Evolutionary conservation across 2,113 vertebrate species (phyloP).

Genomic region (Lonchura striata): DNA sequence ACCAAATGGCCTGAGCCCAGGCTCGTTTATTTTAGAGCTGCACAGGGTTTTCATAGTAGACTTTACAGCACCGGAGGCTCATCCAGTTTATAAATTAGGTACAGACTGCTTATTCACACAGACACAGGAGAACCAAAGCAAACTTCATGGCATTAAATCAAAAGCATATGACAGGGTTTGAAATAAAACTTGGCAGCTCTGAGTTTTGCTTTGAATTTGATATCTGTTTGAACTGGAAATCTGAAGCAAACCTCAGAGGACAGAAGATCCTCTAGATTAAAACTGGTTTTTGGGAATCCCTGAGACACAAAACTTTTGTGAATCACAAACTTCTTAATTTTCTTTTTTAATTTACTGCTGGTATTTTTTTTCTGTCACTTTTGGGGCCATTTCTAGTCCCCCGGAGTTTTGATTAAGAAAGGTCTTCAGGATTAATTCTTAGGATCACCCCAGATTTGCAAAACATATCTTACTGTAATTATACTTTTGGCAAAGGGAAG

Average conservation of each 20-base stretch:
- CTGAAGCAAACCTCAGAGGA: constrained; percentile 18
- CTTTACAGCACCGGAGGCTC: background rate
- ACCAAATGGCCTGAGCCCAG: background rate
- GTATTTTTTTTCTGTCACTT: background rate
- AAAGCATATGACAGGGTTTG: background rate
- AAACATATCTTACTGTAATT: background rate
- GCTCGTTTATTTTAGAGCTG: background rate
- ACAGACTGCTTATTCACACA: background rate
- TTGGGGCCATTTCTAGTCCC: background rate
- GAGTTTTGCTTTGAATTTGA: constrained; percentile 23
- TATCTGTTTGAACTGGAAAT: constrained; percentile 32
- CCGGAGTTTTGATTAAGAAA: background rate
- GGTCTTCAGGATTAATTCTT: background rate
- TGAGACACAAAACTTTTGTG: background rate
- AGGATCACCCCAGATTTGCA: background rate
- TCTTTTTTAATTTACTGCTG: background rate
- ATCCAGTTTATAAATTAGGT: background rate
- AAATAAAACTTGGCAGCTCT: background rate
- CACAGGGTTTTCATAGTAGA: background rate
- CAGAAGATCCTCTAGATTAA: background rate
- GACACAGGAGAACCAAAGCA: background rate
- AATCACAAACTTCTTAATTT: background rate
- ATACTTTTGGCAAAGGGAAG: background rate
- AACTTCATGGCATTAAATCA: constrained; percentile 19
- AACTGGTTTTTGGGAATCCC: background rate